Conservation (phyloP, 2,888 invertebrate genomes). For the Nebria salina region DNA sequence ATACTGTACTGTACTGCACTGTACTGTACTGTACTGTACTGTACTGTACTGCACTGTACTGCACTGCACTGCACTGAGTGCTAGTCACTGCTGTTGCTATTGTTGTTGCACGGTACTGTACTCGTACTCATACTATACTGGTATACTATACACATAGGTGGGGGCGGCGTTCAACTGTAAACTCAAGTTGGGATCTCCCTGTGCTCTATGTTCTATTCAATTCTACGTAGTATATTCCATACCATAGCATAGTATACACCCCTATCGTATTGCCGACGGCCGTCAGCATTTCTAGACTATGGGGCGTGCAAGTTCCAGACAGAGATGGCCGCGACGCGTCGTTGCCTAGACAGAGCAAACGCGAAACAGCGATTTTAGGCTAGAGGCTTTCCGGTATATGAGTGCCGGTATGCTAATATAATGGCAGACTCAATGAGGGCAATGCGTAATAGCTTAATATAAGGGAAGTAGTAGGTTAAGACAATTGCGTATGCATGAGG, state of each 20-base stretch:
- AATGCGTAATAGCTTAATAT: constrained; percentile 60
- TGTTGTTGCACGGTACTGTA: background rate
- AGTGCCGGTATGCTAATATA: constrained; percentile 61
- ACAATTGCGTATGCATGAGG: constrained; percentile 58
- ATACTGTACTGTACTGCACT: too few species aligned
- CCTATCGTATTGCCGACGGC: background rate
- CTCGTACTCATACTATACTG: background rate
- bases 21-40: too few species aligned
- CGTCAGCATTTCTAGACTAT: background rate
- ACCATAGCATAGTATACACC: background rate
- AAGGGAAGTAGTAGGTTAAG: constrained; percentile 56
- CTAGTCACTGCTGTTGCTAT: too few species aligned
- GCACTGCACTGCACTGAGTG: too few species aligned
- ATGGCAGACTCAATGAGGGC: constrained; percentile 58
- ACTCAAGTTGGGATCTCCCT: background rate
- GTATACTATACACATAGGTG: background rate
- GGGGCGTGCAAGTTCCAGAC: background rate
- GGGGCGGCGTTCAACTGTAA: constrained; percentile 1
- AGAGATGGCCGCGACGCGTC: constrained; percentile 44
- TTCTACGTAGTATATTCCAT: background rate
- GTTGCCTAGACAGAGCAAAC: constrained; percentile 48
- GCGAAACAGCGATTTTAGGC: constrained; percentile 51
- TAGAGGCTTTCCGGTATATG: constrained; percentile 57
- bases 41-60: too few species aligned
- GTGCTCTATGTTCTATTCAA: background rate